These are phyloP conservation scores for Zygaena filipendulae DNA, from an alignment of 2,888 invertebrate genomes.

Conservation along the genomic window DNA sequence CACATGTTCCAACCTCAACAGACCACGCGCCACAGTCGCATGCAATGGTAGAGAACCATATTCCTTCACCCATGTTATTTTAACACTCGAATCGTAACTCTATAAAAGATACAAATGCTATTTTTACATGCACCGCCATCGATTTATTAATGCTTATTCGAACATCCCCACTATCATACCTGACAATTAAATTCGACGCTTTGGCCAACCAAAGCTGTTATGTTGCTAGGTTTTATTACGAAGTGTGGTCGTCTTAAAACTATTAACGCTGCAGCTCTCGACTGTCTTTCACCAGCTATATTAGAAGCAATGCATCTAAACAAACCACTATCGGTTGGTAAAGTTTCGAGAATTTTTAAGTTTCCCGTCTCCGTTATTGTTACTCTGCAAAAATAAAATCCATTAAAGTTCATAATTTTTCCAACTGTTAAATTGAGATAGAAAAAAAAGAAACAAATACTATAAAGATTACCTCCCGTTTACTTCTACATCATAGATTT, in stretches of 20 bases:
- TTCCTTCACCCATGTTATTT: conserved; percentile 62
- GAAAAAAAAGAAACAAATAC: too few relatives aligned
- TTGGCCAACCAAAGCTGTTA: conserved; percentile 84
- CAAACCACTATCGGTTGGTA: conserved; percentile 88
- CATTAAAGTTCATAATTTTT: background rate
- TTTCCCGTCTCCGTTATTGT: conserved; percentile 90
- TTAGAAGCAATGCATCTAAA: conserved; percentile 94
- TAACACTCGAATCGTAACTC: conserved; percentile 55
- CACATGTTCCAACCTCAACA: conserved; percentile 82
- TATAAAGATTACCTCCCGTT: conserved; percentile 68
- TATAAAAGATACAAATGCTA: too few relatives aligned
- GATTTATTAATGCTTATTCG: too few relatives aligned
- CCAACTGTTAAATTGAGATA: too few relatives aligned
- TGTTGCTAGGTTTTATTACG: conserved; percentile 85
- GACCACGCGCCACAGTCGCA: conserved; percentile 49
- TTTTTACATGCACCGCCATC: too few relatives aligned
- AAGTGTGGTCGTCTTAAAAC: conserved; percentile 90
- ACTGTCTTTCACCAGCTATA: conserved; percentile 88
- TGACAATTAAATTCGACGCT: conserved; percentile 89
- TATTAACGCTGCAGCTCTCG: conserved; percentile 81
- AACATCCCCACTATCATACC: conserved; percentile 27
- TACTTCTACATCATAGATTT: conserved; percentile 69
- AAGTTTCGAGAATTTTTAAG: conserved; percentile 89
- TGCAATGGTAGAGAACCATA: conserved; percentile 50
- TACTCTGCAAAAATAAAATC: conserved; percentile 58